Percentiles rank a stretch among this genome's conserved stretches.
These are phyloP conservation scores for Rhinogobius similis DNA, from an alignment of 2,113 vertebrate species.

Conservation along the genomic window DNA sequence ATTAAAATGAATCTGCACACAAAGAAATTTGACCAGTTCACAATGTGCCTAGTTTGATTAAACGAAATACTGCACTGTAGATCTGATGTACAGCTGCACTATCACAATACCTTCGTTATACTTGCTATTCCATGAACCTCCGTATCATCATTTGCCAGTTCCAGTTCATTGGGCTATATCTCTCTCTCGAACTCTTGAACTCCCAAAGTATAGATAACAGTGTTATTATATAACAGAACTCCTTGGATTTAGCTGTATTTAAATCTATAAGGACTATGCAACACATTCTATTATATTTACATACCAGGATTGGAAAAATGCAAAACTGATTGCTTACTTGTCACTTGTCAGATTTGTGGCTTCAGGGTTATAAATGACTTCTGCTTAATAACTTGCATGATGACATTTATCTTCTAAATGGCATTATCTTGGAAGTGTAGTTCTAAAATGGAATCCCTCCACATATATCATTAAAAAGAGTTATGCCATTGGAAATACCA, in stretches of 20 bases:
- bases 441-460: too few species aligned
- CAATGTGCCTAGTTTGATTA: background rate
- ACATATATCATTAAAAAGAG: too few species aligned
- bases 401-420: background rate
- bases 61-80: background rate
- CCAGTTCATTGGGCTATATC: too few species aligned
- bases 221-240: conserved; percentile 20
- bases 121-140: too few species aligned
- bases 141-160: too few species aligned
- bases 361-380: background rate
- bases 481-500: too few species aligned
- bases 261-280: background rate
- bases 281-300: background rate
- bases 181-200: too few species aligned
- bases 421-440: background rate
- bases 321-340: background rate
- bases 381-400: background rate
- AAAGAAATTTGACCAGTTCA: too few species aligned
- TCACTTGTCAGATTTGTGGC: background rate
- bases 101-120: too few species aligned
- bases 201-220: too few species aligned
- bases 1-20: background rate
- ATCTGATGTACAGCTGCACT: too few species aligned
- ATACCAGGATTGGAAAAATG: background rate
- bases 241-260: background rate